Evolutionary conservation across 2,888 invertebrate genomes (phyloP), one percentile per base, ranked within the genome.

Genomic region (Aspidiotus rigidus): DNA sequence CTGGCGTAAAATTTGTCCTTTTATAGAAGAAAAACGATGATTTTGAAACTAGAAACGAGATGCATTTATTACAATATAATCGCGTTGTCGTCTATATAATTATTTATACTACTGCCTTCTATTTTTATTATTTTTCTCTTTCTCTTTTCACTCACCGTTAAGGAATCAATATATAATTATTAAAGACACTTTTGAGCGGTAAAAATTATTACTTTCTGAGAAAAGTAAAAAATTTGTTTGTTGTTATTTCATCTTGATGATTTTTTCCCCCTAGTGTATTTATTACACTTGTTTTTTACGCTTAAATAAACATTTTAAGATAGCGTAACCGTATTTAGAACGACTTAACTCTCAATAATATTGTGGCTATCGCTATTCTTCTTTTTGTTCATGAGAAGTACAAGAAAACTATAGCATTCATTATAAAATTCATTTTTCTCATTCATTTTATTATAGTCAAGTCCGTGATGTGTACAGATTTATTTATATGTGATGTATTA

Each of bases 261-360:
- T 7, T 55, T 55, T 55, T 9, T 55, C 7, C 6, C 8, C 10
- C 9, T 9, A 59, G 59, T 59, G 59, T 59, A 39, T 59, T 59
- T 39, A 59, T 59, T 59, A 59, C n/a, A 56, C 56, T 59, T 59
- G 59, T 59, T 59, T 13, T 59, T 59, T 59, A 59, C 59, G 59
- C 59, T 59, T 59, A 59, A 39, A 56, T 56, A n/a, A 16, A 55
- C 9, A 13, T 16, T 8, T 15, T 55, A 55, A 9, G n/a, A 16
- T 13, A 55, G 2, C 8, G 17, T 7, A 9, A 55, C 9, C 56
- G 17, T 9, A 16, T 55, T 9, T 9, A n/a, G 9, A 13, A 55
- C 2, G 9, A 55, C 5, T 53, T 55, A 16, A n/a, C 17, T 55
- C n/a, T 55, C 56, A n/a, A 55, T 16, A 13, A 55, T 55, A 13